Percentiles rank a stretch among this genome's conserved stretches.
These are phyloP conservation scores for Drosophila dives DNA, from an alignment of 2,888 invertebrate genomes.

Conservation along the genomic window DNA sequence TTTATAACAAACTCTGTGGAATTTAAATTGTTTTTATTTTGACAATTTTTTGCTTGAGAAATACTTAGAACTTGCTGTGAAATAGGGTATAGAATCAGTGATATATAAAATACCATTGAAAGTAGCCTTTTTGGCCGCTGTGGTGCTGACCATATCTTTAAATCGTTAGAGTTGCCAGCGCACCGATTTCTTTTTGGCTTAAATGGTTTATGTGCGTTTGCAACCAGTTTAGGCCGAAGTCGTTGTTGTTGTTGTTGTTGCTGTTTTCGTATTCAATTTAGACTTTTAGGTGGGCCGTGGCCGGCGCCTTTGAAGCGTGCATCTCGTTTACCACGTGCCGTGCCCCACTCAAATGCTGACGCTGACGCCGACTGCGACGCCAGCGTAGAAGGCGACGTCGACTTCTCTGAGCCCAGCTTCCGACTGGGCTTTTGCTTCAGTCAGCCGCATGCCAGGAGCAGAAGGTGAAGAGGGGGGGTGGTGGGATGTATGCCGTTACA, in stretches of 20 bases:
- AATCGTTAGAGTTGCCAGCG: slow-evolving; percentile 70
- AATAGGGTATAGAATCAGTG: slow-evolving; percentile 26
- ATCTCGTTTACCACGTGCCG: slow-evolving; percentile 79
- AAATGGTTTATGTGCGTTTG: slow-evolving; percentile 80
- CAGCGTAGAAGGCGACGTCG: slow-evolving; percentile 14
- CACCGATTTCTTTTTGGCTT: slow-evolving; percentile 78
- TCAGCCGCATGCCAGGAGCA: slow-evolving; percentile 2
- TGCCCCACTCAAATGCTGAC: slow-evolving; percentile 42
- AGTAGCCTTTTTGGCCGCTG: slow-evolving; percentile 29
- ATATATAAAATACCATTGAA: slow-evolving; percentile 44
- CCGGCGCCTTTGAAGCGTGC: slow-evolving; percentile 78
- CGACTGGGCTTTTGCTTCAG: slow-evolving; percentile 43
- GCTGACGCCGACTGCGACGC: neutral
- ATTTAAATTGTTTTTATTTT: neutral
- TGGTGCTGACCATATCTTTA: slow-evolving; percentile 45
- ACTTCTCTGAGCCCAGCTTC: slow-evolving; percentile 24
- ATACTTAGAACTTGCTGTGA: neutral
- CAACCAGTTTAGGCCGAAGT: slow-evolving; percentile 72
- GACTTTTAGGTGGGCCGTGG: slow-evolving; percentile 74
- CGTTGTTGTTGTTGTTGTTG: slow-evolving; percentile 16
- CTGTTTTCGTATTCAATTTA: slow-evolving; percentile 63
- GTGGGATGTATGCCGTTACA: slow-evolving; percentile 39
- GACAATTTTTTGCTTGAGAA: neutral
- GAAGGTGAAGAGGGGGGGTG: neutral
- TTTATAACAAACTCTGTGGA: neutral